Base-by-base conservation (phyloP, 2,888 invertebrate genomes). In the Phania funesta region DNA sequence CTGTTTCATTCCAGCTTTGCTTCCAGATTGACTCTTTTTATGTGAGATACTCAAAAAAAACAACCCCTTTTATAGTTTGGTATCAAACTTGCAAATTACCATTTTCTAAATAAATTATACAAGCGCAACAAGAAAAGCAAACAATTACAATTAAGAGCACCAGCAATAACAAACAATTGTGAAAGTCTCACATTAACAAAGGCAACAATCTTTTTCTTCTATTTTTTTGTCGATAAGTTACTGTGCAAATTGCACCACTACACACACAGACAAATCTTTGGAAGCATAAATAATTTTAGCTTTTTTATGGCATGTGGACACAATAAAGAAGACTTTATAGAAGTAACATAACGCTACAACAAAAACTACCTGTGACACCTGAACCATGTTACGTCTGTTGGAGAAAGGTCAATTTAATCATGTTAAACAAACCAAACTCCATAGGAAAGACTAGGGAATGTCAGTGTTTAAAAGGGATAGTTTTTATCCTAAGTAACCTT, bases 1-100 rank as follows among this genome's bases (percentile, higher is more conserved):
- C n/a, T n/a, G 11, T 38, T 13, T 13, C 1, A 13, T 13, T 6
- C 16, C 7, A 44, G 7, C 16, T 7, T 44, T 3, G 2, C 16
- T 16, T 18, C 7, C 7, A 44, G 2, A 0, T 18, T 4, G 3
- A 1, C 16, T 44, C 16, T 16, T 41, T 16, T 0, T 44, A 4
- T 16, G 16, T 16, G 3, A 6, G 16, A n/a, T 16, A n/a, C 6
- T 41, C 1, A 1, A n/a, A 41, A n/a, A 13, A 32, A 24, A 16
- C 32, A 44, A 13, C 54, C 18, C 35, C 26, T 48, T 56, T 16
- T n/a, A 32, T 44, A 52, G 35, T 46, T 54, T 38, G 38, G 22
- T 64, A 78, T 50, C 71, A 64, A 65, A 64, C 56, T 58, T 48
- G 71, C 78, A 78, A 78, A 78, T 78, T 78, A 78, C 64, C 58